Percentiles rank a stretch among this genome's conserved stretches.
phyloP scores from a whole-genome alignment of 1,140 invertebrate species.

The Calycopis cecrops region DNA sequence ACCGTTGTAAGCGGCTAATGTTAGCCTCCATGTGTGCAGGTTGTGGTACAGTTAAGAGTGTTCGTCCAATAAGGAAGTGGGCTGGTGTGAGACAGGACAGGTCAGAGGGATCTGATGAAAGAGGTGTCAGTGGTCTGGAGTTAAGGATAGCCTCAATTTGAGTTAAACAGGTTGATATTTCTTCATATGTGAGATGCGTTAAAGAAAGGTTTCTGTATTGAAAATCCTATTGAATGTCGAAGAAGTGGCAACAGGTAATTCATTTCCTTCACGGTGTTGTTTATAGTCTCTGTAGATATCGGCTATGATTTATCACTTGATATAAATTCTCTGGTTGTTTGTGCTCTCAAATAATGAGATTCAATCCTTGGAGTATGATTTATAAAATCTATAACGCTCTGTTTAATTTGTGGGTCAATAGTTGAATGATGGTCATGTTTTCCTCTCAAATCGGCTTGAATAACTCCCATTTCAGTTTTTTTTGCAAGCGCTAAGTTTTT shows the following conservation, averaged over 20 bases:
- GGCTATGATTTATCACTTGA: constrained; percentile 35
- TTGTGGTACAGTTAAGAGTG: neutral
- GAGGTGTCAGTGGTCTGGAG: neutral
- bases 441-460: constrained; percentile 22
- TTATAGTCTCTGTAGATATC: constrained; percentile 43
- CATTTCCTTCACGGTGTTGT: too few relatives aligned
- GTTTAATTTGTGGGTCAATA: constrained; percentile 17
- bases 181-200: neutral
- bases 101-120: neutral
- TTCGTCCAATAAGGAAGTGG: neutral
- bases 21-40: neutral
- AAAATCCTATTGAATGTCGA: neutral
- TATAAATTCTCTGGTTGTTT: constrained; percentile 46
- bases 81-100: neutral
- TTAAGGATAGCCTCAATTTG: neutral
- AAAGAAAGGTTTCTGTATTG: neutral
- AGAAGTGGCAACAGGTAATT: too few relatives aligned
- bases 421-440: constrained; percentile 24
- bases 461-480: constrained; percentile 24
- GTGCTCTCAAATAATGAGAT: constrained; percentile 42
- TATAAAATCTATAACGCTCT: constrained; percentile 34
- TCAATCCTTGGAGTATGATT: constrained; percentile 36
- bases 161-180: neutral
- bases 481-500: too few relatives aligned
- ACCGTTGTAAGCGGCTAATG: constrained; percentile 2